Conservation (phyloP, 2,113 vertebrate species). For the Scolopax mira region DNA sequence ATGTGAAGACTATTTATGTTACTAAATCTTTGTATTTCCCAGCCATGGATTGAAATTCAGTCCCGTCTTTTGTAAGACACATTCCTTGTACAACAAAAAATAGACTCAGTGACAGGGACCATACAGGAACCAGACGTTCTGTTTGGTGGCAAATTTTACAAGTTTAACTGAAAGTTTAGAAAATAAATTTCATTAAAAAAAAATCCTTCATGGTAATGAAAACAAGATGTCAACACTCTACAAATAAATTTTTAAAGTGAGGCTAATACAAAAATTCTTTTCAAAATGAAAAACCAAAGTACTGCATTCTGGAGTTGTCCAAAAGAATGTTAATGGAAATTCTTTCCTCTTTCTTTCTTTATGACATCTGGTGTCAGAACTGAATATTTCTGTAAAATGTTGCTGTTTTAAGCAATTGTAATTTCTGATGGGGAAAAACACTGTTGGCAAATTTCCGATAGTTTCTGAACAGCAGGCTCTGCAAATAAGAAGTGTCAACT, state of each 20-base stretch:
- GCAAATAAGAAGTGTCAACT: neutral
- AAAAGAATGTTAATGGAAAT: neutral
- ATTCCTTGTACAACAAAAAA: neutral
- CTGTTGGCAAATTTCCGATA: neutral
- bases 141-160: neutral
- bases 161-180: neutral
- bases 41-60: neutral
- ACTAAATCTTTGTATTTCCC: neutral
- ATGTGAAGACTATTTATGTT: neutral
- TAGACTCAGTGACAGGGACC: neutral
- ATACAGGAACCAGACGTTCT: neutral
- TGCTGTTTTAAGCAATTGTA: neutral
- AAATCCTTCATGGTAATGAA: neutral
- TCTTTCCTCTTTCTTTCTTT: neutral
- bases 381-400: neutral
- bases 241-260: neutral
- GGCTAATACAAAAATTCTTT: neutral
- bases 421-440: neutral
- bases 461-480: neutral
- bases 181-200: neutral
- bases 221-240: neutral
- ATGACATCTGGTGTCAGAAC: neutral
- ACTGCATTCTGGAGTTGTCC: neutral
- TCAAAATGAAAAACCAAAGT: neutral
- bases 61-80: neutral